Evolutionary conservation across 2,797 vertebrate genomes (phyloP), one percentile per base, ranked within the genome.

Genomic region (Allobates femoralis): DNA sequence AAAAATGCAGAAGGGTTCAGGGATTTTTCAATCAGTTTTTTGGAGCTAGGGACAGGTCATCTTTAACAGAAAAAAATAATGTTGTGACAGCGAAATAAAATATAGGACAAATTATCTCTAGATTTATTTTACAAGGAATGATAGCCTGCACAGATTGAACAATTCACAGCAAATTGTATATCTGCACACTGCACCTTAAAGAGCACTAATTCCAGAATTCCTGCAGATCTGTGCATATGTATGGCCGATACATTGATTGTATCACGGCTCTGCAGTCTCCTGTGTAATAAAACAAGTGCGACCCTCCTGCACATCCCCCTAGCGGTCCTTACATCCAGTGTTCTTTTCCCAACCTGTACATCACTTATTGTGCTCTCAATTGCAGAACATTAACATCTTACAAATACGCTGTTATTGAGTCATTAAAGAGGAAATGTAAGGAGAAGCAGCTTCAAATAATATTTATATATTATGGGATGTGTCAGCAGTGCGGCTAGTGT

Each of bases 331-430:
- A 58, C 56, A 79, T 50, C 3, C 21, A 37, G 11, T 83, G 32
- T 73, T 83, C 74, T 71, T 46, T 73, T 74, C 28, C 32, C 69
- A 60, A 28, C 69, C 55, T 60, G 81, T 16, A 23, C n/a, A 73
- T 37, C 18, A 71, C 30, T 18, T 73, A 58, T 56, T 28, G 34
- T 62, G 34, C 32, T 69, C 71, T 37, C 51, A 71, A n/a, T n/a
- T n/a, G 34, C 11, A 71, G 56, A 53, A 12, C 69, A 74, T 74
- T 60, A 75, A 28, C 69, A 28, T 41, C 81, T 58, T 83, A 18
- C 32, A 83, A 73, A 41, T 58, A 21, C 28, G 67, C 64, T 56
- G 66, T 55, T 34, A 37, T 8, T 55, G 23, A 55, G 64, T 82
- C 62, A 82, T 82, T 56, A 71, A 56, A 37, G 53, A 19, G 30